Base-by-base conservation (phyloP, 1,140 invertebrate genomes). In the Bombus sibiricus region DNA sequence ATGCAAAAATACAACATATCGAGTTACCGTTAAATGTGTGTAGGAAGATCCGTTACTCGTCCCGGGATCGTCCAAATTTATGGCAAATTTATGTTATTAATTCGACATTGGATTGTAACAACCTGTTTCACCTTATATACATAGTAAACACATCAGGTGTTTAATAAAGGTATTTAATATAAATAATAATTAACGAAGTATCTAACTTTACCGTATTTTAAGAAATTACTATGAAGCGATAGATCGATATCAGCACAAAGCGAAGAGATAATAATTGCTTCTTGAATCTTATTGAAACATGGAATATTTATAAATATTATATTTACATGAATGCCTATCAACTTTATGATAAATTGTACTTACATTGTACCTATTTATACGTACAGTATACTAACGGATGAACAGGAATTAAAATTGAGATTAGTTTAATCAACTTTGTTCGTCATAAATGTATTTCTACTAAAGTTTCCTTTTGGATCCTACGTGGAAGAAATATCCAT, bases 1-100 rank as follows among this genome's bases (percentile, higher is more conserved):
- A 22, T 2, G 10, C 10, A 37, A 53, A 28, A 62, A 15, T 41
- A 53, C 1, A 28, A n/a, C 3, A 43, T n/a, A 9, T 47, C 22
- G 13, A 53, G 32, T 25, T 47, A 53, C 77, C 64, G 62, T 69
- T 80, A 69, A 47, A 80, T 34, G 32, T 10, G n/a, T 66, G 32
- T 32, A 80, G 39, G 15, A 39, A 77, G 57, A 59, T 77, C 75
- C 75, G 57, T 77, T 77, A 77, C 10, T n/a, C 13, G 25, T 34
- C 53, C 13, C 5, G 3, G 4, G 32, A 57, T 39, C 53, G 34
- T 37, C 13, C 59, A 76, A 59, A 76, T 77, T 62, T 59, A 62
- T 37, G 0, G 43, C 43, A 15, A 47, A 47, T 5, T 47, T 47
- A 77, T 15, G 32, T 39, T 37, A 77, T 13, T 62, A 18, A 62